Evolutionary conservation across 2,888 invertebrate species (phyloP).

Genomic region (Ochropleura leucogaster): DNA sequence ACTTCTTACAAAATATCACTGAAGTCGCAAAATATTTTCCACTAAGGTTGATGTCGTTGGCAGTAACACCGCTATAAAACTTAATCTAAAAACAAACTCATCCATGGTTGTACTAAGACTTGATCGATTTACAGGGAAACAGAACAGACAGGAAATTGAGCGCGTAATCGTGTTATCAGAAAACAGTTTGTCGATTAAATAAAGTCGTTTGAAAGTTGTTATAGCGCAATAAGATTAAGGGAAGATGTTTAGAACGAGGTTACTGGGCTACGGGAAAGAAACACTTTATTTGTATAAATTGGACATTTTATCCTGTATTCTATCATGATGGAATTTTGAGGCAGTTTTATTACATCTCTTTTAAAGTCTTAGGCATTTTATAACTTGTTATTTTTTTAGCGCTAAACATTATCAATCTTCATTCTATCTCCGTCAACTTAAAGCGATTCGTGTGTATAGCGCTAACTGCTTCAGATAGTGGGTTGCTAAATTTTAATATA

Average conservation of each 20-base stretch:
- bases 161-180: conserved; percentile 54
- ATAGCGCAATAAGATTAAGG: conserved; percentile 41
- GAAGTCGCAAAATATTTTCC: background rate
- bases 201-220: conserved; percentile 60
- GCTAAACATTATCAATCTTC: background rate
- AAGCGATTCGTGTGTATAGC: too few relatives aligned
- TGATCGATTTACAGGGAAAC: conserved; percentile 45
- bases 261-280: conserved; percentile 12
- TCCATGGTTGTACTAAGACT: conserved; percentile 16
- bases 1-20: background rate
- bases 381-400: background rate
- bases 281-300: background rate
- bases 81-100: conserved; percentile 20
- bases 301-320: background rate
- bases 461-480: background rate
- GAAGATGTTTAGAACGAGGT: conserved; percentile 24
- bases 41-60: background rate
- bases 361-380: background rate
- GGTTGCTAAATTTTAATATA: background rate
- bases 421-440: background rate
- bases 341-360: too few relatives aligned
- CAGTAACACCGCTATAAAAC: background rate
- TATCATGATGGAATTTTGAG: background rate
- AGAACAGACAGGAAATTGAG: conserved; percentile 54
- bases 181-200: conserved; percentile 62